These are phyloP conservation scores for Tinea semifulvella DNA, from an alignment of 2,888 invertebrate species.

Conservation along the genomic window DNA sequence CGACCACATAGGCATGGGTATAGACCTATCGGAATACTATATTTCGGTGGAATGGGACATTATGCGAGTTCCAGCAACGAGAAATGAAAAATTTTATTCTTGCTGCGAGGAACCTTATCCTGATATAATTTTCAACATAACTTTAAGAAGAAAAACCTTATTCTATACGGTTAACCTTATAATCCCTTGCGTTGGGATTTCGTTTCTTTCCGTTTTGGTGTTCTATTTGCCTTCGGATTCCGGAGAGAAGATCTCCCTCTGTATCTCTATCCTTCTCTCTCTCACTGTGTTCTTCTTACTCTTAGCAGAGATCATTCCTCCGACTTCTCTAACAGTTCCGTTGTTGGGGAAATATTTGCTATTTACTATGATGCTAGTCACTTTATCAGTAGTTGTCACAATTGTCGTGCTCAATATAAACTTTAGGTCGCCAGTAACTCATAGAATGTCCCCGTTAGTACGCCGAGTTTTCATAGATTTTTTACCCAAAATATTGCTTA, in stretches of 20 bases:
- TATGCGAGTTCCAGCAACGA: constrained; percentile 88
- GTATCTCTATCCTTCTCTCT: constrained; percentile 92
- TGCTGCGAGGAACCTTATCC: constrained; percentile 97
- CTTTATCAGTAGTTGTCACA: constrained; percentile 91
- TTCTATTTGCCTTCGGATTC: constrained; percentile 98
- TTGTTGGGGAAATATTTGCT: constrained; percentile 90
- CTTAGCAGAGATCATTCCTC: constrained; percentile 93
- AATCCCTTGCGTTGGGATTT: constrained; percentile 96
- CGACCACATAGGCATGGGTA: constrained; percentile 88
- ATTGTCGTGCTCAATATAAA: constrained; percentile 94
- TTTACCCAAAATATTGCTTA: constrained; percentile 86
- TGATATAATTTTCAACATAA: constrained; percentile 98
- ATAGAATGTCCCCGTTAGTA: constrained; percentile 93
- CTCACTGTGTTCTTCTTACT: constrained; percentile 94
- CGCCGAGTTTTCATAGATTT: constrained; percentile 85
- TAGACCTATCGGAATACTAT: constrained; percentile 93
- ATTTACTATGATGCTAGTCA: constrained; percentile 95
- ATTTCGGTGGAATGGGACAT: constrained; percentile 99
- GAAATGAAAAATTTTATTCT: constrained; percentile 93
- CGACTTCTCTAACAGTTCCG: constrained; percentile 92
- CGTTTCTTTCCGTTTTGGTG: constrained; percentile 94
- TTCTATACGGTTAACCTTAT: constrained; percentile 98
- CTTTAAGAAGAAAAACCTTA: constrained; percentile 91
- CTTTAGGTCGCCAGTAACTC: constrained; percentile 90
- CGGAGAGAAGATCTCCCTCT: constrained; percentile 96